Conservation (phyloP, 2,888 invertebrate genomes). For the Drosophila emarginata region DNA sequence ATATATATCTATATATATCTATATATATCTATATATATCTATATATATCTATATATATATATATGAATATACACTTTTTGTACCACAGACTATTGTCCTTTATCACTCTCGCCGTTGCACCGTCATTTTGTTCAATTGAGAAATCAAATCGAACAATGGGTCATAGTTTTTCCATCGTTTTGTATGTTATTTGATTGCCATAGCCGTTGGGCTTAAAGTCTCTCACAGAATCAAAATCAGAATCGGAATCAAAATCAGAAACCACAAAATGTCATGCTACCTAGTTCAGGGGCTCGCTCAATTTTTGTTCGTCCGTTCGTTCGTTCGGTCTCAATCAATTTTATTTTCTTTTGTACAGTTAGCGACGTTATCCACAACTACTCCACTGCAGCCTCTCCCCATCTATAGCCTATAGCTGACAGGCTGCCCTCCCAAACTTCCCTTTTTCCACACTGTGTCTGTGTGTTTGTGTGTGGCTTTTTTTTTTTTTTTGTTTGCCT, state of each 20-base stretch:
- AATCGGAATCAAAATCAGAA: conserved; percentile 46
- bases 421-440: conserved; percentile 20
- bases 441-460: background rate
- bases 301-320: conserved; percentile 19
- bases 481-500: conserved; percentile 46
- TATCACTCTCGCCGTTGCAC: background rate
- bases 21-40: no score
- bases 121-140: conserved; percentile 28
- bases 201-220: conserved; percentile 45
- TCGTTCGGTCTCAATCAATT: conserved; percentile 39
- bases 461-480: conserved; percentile 21
- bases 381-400: conserved; percentile 19
- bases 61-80: no score
- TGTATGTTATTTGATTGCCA: conserved; percentile 54
- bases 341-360: conserved; percentile 68
- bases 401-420: conserved; percentile 52
- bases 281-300: conserved; percentile 37
- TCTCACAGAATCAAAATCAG: conserved; percentile 3
- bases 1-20: background rate
- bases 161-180: conserved; percentile 15
- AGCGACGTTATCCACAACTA: conserved; percentile 46
- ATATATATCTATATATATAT: background rate
- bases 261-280: conserved; percentile 67
- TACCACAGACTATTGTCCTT: background rate
- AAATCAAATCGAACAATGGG: conserved; percentile 61